A percentile compares a stretch with the other conserved stretches of the same genome.
Evolutionary conservation across 2,888 invertebrate species (phyloP).

Genomic region (Diploptera punctata): DNA sequence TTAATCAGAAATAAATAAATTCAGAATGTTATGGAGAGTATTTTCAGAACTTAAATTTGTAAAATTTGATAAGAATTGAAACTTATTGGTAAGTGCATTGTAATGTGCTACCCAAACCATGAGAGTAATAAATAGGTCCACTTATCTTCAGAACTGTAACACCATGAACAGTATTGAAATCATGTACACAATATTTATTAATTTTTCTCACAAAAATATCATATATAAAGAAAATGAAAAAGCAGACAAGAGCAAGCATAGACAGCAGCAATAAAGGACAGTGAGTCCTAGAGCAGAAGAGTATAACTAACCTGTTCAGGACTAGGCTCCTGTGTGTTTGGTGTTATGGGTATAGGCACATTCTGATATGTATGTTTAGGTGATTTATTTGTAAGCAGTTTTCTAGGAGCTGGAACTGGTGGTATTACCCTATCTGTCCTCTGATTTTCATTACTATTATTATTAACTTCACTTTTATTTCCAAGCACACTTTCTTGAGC

Average conservation of each 20-base stretch:
- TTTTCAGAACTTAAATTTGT: too few relatives aligned
- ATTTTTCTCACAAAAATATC: too few relatives aligned
- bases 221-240: too few relatives aligned
- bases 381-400: slow-evolving; percentile 40
- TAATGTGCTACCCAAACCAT: too few relatives aligned
- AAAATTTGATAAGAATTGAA: too few relatives aligned
- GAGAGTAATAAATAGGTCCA: too few relatives aligned
- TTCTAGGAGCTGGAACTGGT: slow-evolving; percentile 49
- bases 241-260: slow-evolving; percentile 15
- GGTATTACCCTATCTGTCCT: slow-evolving; percentile 11
- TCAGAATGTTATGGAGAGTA: too few relatives aligned
- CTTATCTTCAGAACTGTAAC: too few relatives aligned
- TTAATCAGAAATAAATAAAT: too few relatives aligned
- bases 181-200: too few relatives aligned
- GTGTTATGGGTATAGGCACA: slow-evolving; percentile 58
- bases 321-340: slow-evolving; percentile 32
- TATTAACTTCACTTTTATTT: slow-evolving; percentile 17
- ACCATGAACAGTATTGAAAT: too few relatives aligned
- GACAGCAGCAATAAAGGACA: slow-evolving; percentile 6
- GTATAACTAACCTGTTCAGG: slow-evolving; percentile 34
- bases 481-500: background rate
- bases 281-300: background rate
- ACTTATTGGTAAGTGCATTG: too few relatives aligned
- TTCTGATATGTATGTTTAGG: slow-evolving; percentile 60
- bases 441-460: slow-evolving; percentile 16